Percentiles rank a stretch among this genome's conserved stretches.
These are phyloP conservation scores for Echinometra lucunter DNA, from an alignment of 53 echinoderm and acorn worm genomes.

Conservation along the genomic window DNA sequence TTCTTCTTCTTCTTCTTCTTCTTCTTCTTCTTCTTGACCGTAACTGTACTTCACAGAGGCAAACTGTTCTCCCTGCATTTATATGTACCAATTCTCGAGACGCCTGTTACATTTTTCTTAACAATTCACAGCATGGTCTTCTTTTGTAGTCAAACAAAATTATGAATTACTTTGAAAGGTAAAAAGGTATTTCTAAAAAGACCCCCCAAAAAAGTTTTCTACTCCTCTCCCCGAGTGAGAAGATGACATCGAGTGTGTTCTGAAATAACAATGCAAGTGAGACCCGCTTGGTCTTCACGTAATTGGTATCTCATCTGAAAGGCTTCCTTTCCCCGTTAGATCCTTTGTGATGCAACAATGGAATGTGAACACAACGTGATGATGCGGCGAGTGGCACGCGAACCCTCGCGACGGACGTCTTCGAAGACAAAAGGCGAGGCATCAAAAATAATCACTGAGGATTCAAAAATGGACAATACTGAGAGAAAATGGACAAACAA, in stretches of 20 bases:
- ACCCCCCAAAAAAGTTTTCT: too few relatives aligned
- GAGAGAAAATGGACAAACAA: not conserved
- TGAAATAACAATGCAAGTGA: not conserved
- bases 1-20: too few relatives aligned
- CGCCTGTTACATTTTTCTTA: too few relatives aligned
- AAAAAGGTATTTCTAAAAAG: too few relatives aligned
- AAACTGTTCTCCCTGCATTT: too few relatives aligned
- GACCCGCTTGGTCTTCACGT: conserved; percentile 7
- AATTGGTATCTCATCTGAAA: conserved; percentile 26
- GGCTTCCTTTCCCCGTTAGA: not conserved
- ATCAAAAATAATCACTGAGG: not conserved
- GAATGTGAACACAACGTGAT: not conserved
- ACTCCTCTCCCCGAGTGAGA: not conserved
- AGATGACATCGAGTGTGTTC: not conserved
- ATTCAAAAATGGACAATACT: not conserved
- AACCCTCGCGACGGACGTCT: conserved; percentile 12
- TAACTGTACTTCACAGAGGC: too few relatives aligned
- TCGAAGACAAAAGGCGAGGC: not conserved
- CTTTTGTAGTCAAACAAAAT: too few relatives aligned
- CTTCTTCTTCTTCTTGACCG: too few relatives aligned
- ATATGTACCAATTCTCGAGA: too few relatives aligned
- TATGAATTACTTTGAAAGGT: too few relatives aligned
- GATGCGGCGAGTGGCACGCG: conserved; percentile 40
- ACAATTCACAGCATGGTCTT: too few relatives aligned
- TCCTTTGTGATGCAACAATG: conserved; percentile 15